Conservation (phyloP, 1,140 invertebrate species). For the Rhyacophila brunnea region DNA sequence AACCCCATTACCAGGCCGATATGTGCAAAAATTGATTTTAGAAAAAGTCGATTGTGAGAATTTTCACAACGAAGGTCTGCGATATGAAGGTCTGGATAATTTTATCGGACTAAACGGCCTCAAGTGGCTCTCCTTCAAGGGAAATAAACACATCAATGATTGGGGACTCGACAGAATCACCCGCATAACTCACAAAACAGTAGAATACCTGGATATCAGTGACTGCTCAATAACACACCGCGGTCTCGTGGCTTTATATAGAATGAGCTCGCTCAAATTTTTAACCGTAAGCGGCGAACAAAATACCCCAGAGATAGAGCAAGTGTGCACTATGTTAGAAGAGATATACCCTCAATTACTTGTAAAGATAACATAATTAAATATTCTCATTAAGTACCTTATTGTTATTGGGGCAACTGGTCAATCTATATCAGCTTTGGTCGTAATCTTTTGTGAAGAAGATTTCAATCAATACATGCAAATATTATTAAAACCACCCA, state of each 20-base stretch:
- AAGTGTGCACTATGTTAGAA: constrained; percentile 45
- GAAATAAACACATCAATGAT: constrained; percentile 48
- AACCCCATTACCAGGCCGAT: constrained; percentile 40
- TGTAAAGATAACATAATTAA: constrained; percentile 42
- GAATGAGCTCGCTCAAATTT: constrained; percentile 43
- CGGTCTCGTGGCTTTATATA: constrained; percentile 42
- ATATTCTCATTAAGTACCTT: too few relatives aligned
- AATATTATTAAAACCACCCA: too few relatives aligned
- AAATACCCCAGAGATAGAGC: constrained; percentile 37
- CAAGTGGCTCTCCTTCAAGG: constrained; percentile 48
- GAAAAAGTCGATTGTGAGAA: constrained; percentile 49
- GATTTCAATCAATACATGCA: too few relatives aligned
- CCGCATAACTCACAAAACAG: constrained; percentile 40
- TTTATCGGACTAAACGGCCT: constrained; percentile 41
- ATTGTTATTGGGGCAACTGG: too few relatives aligned
- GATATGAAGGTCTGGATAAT: constrained; percentile 50
- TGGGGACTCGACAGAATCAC: constrained; percentile 50
- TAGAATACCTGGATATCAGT: constrained; percentile 48
- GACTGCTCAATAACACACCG: constrained; percentile 44
- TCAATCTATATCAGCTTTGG: too few relatives aligned
- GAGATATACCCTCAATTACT: constrained; percentile 43
- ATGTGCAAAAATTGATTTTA: constrained; percentile 42
- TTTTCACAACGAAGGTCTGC: constrained; percentile 44
- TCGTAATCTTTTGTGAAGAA: too few relatives aligned
- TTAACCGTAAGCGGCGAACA: constrained; percentile 36